Conservation (phyloP, 1,140 invertebrate species). For the Aradophagus sp. region DNA sequence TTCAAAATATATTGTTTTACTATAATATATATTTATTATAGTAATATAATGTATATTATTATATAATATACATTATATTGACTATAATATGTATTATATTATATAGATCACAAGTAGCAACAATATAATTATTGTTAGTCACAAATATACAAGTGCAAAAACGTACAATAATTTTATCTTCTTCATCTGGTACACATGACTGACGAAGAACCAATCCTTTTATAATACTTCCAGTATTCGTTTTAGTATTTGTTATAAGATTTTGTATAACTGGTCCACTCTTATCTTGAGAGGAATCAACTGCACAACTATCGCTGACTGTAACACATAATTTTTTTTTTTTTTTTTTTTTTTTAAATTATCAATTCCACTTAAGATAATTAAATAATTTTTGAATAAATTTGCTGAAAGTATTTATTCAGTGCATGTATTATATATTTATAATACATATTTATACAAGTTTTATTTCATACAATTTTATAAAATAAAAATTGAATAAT, state of each 20-base stretch:
- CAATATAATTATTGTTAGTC: no score
- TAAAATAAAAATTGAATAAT: neutral
- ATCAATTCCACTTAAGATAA: neutral
- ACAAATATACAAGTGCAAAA: no score
- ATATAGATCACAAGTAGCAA: no score
- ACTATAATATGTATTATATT: no score
- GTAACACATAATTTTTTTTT: conserved; percentile 25
- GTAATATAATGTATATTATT: no score
- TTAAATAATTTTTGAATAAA: no score
- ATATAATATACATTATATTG: no score
- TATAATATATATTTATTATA: no score
- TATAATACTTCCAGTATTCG: conserved; percentile 57
- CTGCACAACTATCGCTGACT: conserved; percentile 82
- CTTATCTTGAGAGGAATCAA: conserved; percentile 74
- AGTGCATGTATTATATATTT: neutral
- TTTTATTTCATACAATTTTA: neutral
- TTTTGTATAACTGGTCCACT: conserved; percentile 77
- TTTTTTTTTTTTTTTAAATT: no score
- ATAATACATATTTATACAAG: neutral
- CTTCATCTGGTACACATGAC: conserved; percentile 75
- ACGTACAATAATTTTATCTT: conserved; percentile 65
- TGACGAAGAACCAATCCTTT: conserved; percentile 60
- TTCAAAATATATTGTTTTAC: no score
- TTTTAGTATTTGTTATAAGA: conserved; percentile 73
- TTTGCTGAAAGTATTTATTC: no score